These are phyloP conservation scores for Oreotrochilus melanogaster DNA, from an alignment of 2,113 vertebrate species.

Conservation along the genomic window DNA sequence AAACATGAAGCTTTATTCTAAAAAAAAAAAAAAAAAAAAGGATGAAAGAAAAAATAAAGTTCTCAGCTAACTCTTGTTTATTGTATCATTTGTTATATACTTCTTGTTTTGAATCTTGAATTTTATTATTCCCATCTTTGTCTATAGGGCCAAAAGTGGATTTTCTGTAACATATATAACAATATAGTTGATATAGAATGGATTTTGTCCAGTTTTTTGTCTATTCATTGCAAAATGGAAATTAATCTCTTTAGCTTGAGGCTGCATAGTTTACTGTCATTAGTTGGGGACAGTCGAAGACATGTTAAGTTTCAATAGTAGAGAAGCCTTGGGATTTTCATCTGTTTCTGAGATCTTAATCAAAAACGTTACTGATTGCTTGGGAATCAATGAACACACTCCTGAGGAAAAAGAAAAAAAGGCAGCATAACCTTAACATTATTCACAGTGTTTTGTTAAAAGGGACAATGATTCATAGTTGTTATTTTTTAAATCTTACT, in stretches of 20 bases:
- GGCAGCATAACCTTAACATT: conserved; percentile 12
- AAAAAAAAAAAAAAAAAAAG: background rate
- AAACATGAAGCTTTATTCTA: background rate
- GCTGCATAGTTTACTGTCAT: conserved; percentile 85
- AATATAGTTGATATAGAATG: background rate
- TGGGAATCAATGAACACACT: conserved; percentile 77
- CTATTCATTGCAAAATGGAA: conserved; percentile 80
- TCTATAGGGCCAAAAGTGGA: background rate
- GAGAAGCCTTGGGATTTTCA: conserved; percentile 84
- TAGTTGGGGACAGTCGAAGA: conserved; percentile 83
- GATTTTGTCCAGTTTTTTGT: conserved; percentile 62
- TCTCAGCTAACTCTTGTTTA: background rate
- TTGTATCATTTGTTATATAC: background rate
- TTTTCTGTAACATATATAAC: conserved; percentile 18
- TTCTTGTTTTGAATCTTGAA: background rate
- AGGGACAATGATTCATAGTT: background rate
- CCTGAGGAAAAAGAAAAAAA: conserved; percentile 37
- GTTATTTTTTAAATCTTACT: background rate
- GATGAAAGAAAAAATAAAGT: background rate
- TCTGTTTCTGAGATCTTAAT: conserved; percentile 82
- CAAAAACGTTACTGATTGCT: conserved; percentile 75
- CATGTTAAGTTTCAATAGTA: conserved; percentile 85
- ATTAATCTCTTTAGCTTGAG: conserved; percentile 83
- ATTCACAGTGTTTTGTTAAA: conserved; percentile 22
- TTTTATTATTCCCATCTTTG: background rate